Percentiles rank a stretch among this genome's conserved stretches.
Conservation (phyloP, 2,797 vertebrate species). For the Melanotaenia parkinsoni region DNA sequence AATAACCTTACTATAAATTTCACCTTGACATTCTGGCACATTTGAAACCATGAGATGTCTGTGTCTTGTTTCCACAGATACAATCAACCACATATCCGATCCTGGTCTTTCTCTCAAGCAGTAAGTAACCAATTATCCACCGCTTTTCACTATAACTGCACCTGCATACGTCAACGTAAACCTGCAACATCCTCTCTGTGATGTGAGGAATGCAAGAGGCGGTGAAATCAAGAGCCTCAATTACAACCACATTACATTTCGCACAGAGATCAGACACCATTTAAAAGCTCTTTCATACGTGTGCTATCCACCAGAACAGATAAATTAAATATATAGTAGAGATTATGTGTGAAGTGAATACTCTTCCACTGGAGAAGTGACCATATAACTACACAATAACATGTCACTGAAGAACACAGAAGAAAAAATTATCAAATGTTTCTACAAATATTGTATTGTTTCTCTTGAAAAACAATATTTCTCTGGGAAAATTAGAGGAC, state of each 20-base stretch:
- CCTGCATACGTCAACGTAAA: slow-evolving; percentile 8
- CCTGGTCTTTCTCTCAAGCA: slow-evolving; percentile 88
- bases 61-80: slow-evolving; percentile 73
- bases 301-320: neutral
- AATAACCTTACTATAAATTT: slow-evolving; percentile 12
- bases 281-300: neutral
- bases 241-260: slow-evolving; percentile 38
- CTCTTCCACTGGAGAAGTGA: neutral
- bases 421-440: neutral
- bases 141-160: slow-evolving; percentile 1
- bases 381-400: neutral
- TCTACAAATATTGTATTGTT: neutral
- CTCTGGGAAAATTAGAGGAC: neutral
- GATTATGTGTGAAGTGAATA: neutral
- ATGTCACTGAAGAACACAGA: neutral
- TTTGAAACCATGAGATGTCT: slow-evolving; percentile 22
- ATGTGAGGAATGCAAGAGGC: slow-evolving; percentile 46
- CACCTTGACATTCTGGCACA: slow-evolving; percentile 1
- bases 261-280: slow-evolving; percentile 39
- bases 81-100: slow-evolving; percentile 79
- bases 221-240: slow-evolving; percentile 26
- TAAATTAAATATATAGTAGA: neutral
- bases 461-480: neutral
- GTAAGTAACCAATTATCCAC: slow-evolving; percentile 71
- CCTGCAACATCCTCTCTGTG: slow-evolving; percentile 11